Evolutionary conservation across 2,888 invertebrate species (phyloP).

Genomic region (Scaptomyza tumidula): DNA sequence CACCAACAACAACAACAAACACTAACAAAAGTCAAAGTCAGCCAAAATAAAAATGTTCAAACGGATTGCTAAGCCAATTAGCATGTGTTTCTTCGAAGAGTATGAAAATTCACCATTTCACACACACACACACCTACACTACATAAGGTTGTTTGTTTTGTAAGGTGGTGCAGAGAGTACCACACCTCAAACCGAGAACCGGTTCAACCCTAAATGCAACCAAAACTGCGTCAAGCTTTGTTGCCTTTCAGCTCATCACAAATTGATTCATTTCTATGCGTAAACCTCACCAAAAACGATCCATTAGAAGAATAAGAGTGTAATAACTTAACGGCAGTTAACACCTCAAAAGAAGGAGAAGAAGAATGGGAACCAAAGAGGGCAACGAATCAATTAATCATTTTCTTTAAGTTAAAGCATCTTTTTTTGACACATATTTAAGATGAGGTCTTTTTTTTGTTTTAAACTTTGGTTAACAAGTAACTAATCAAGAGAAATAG

Average conservation of each 20-base stretch:
- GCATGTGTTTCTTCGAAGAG: slow-evolving; percentile 45
- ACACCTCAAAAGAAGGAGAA: slow-evolving; percentile 19
- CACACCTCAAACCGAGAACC: slow-evolving; percentile 40
- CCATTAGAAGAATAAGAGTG: slow-evolving; percentile 17
- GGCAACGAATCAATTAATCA: slow-evolving; percentile 43
- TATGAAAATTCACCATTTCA: slow-evolving; percentile 23
- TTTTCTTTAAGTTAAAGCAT: slow-evolving; percentile 14
- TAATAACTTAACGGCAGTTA: slow-evolving; percentile 18
- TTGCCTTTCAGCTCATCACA: slow-evolving; percentile 31
- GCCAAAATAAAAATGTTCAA: slow-evolving; percentile 16
- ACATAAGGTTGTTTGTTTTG: slow-evolving; percentile 50
- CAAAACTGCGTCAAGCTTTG: slow-evolving; percentile 38
- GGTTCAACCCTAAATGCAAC: slow-evolving; percentile 36
- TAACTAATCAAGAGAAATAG: slow-evolving; percentile 12
- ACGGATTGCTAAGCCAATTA: slow-evolving; percentile 74
- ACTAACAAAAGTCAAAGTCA: slow-evolving; percentile 47
- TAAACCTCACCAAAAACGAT: background rate
- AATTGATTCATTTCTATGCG: slow-evolving; percentile 53
- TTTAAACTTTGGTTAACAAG: slow-evolving; percentile 21
- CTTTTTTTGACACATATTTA: slow-evolving; percentile 6
- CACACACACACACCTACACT: slow-evolving; percentile 21
- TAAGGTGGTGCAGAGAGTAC: slow-evolving; percentile 28
- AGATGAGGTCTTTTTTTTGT: slow-evolving; percentile 2
- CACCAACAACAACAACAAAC: slow-evolving; percentile 4
- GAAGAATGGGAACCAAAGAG: slow-evolving; percentile 1